Evolutionary conservation across 1,140 invertebrate genomes (phyloP), one percentile per base, ranked within the genome.

Genomic region (Drosophila bipectinata): DNA sequence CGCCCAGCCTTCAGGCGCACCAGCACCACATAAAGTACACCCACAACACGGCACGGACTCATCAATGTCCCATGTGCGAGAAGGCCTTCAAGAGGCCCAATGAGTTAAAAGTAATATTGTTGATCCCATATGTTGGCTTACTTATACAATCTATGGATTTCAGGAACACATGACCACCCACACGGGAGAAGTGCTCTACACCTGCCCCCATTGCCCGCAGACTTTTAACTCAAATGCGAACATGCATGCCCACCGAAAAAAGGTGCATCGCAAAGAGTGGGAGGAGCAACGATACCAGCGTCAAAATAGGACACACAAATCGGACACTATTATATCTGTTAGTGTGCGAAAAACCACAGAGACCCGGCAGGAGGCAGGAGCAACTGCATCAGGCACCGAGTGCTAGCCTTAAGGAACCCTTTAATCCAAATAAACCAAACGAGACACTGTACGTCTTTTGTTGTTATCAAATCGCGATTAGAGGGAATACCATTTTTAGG

Each of bases 161-260:
- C 39, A 92, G 77, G 91, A 92, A 48, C 91, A 92, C 48, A 77
- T 92, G 72, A 79, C 90, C 8, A 91, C 90, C 2, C 91, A 92
- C 14, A 91, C 80, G 0, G 90, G 90, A 0, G 87, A 90, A 51
- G 76, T 78, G 4, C 32, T 91, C 10, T 92, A 91, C 51, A 90
- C 89, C n/a, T 92, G 91, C 52, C 80, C 89, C 3, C 83, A 90
- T 37, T 92, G 91, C 41, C 77, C 90, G 6, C 77, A 88, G 57
- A 91, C 90, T 5, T 91, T 91, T 53, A 91, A 90, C 37, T 91
- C 85, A 1, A 91, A 83, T 53, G 87, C 89, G 1, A 92, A 91
- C 21, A 91, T 92, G 91, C 87, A 92, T 68, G 71, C 87, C 3
- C 91, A 92, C 53, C 85, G 89, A 4, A 92, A 92, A 53, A 85